Evolutionary conservation across 2,113 vertebrate genomes (phyloP), one percentile per base, ranked within the genome.

Genomic region (Sinocyclocheilus grahami): DNA sequence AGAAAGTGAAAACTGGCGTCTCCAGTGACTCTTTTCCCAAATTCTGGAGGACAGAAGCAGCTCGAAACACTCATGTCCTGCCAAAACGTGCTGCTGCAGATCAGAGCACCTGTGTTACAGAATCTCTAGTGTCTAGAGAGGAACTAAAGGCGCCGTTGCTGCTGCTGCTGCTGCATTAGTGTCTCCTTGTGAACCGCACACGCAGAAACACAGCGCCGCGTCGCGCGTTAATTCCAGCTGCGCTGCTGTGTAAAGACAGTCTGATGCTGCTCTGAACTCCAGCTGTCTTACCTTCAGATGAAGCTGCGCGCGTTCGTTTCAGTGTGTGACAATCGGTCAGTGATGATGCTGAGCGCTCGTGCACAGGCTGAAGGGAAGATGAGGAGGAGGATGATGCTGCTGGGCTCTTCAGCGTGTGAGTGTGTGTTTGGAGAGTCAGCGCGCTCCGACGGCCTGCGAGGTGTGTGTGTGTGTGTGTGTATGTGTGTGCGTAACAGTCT

Each of bases 281-380:
- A 55, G 48, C 51, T 46, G 42, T 37, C 77, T 78, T 78, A 78
- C 77, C 77, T 78, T 78, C 27, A 37, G 48, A 58, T 78, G 51
- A 22, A 78, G 30, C 77, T 37, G 30, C 18, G 27, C 51, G 8
- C 77, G n/a, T 55, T 22, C 10, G 27, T 20, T 78, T 78, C 77
- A 78, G 58, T 78, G 27, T 78, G 27, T 55, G 14, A 58, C 27
- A 55, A 58, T 33, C 10, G 22, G 77, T 48, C 77, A 33, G 30
- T 78, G 77, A 78, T 11, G n/a, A 53, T 77, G 75, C 42, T 27
- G 48, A 53, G 53, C 39, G 39, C 39, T 75, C 39, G 39, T 46
- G 16, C 20, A 74, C 39, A 46, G 22, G 67, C 30, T 37, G 74
- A 77, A 51, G 74, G 12, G 72, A 16, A n/a, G 12, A n/a, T 18